phyloP scores from a whole-genome alignment of 2,797 vertebrate genomes.

The Atherinosoma microstoma region DNA sequence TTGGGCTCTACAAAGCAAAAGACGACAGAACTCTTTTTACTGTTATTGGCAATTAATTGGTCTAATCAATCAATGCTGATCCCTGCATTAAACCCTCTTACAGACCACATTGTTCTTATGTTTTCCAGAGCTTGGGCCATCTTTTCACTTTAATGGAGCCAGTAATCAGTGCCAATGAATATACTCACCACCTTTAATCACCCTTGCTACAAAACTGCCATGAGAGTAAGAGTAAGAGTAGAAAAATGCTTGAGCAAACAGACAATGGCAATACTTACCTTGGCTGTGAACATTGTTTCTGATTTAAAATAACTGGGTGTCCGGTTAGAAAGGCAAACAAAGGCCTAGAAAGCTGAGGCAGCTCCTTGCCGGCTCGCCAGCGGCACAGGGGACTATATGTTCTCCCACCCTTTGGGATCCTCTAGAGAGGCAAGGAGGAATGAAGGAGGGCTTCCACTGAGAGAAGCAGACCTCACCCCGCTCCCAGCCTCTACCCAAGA shows the following conservation, averaged over 20 bases:
- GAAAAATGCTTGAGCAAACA: constrained; percentile 65
- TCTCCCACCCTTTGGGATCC: constrained; percentile 71
- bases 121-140: constrained; percentile 62
- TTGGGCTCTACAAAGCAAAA: constrained; percentile 89
- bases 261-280: constrained; percentile 65
- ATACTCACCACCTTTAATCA: constrained; percentile 73
- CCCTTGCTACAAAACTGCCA: constrained; percentile 50
- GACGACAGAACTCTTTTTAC: constrained; percentile 53
- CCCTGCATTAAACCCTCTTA: constrained; percentile 75
- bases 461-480: constrained; percentile 69
- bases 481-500: constrained; percentile 76
- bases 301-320: constrained; percentile 60
- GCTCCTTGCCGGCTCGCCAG: constrained; percentile 64
- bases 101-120: constrained; percentile 72
- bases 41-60: constrained; percentile 77
- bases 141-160: constrained; percentile 79
- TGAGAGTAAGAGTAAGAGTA: constrained; percentile 45
- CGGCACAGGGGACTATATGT: constrained; percentile 64
- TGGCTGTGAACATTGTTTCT: constrained; percentile 47
- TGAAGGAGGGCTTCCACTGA: constrained; percentile 71
- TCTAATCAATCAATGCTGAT: constrained; percentile 76
- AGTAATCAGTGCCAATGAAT: constrained; percentile 80
- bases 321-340: constrained; percentile 68
- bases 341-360: constrained; percentile 73
- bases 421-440: constrained; percentile 59